Evolutionary conservation across 2,797 vertebrate species (phyloP), one percentile per base, ranked within the genome.

Genomic region (Emydoidea blandingii): DNA sequence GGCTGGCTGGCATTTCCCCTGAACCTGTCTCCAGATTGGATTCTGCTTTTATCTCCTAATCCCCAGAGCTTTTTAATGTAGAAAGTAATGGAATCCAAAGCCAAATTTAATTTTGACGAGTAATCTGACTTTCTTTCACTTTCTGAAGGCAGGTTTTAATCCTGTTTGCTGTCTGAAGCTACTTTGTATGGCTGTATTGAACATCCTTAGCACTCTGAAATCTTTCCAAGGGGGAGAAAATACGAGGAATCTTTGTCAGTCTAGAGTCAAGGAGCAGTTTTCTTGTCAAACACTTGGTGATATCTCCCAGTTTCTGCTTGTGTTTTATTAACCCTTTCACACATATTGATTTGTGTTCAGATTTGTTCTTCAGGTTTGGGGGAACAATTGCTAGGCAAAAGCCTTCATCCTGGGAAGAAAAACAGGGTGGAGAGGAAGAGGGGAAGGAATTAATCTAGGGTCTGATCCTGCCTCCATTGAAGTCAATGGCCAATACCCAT

Each of bases 31-130:
- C 87, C 82, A 79, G 83, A 89, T 90, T 90, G 95, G 95, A 95
- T 95, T 97, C 95, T 54, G 44, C 84, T 90, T 96, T 95, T 94
- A 96, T 95, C 96, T 97, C 97, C 78, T 95, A 96, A 96, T 96
- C 93, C 91, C 93, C 88, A 2, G 91, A 92, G 96, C 87, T 89
- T 96, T 92, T 93, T 95, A 92, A 87, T 62, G 80, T 52, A 80
- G 62, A 57, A 79, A 88, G 91, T 95, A 93, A 85, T 59, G 92
- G 91, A 79, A 88, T 93, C 65, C 68, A 94, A 94, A 79, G 34
- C 68, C 53, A 86, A 87, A 89, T 96, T 95, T 56, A 91, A 95
- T 96, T 97, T 94, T 89, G 56, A 81, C 86, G 87, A 95, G 84
- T 79, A 91, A 92, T 91, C 89, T 93, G 93, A 90, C 95, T 97